Base-by-base conservation (phyloP, 1,140 invertebrate species). In the Drosophila simulans region DNA sequence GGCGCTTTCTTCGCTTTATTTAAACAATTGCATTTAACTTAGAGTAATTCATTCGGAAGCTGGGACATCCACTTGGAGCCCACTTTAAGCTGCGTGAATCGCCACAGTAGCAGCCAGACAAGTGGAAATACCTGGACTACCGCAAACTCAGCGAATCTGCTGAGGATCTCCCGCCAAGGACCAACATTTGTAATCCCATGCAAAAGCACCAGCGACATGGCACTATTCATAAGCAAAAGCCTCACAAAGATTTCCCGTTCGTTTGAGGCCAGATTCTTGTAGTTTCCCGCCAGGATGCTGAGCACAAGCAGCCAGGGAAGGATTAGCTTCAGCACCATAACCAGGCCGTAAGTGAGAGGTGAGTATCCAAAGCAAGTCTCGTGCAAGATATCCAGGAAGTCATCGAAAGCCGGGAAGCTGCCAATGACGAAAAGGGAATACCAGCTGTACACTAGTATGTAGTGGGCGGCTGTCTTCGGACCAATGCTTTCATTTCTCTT, bases 401-500 rank as follows among this genome's bases (percentile, higher is more conserved):
- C 25, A 8, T 46, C 27, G 2, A 86, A 10, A 10, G 43, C 63
- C 1, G 65, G 56, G 7, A 82, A 5, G 13, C 64, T 59, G 5
- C 83, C 78, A 13, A 86, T 52, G 4, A 51, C 60, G 15, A 70
- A 74, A 1, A 88, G 40, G 1, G 81, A 73, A 43, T 66, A 81
- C 43, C 48, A 70, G 43, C 68, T 77, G 39, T 86, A 85, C 2
- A 86, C 8, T 3, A 86, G 2, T 4, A 86, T 48, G 17, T 85
- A 66, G 15, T 62, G 40, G 1, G 68, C 40, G 7, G 46, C 35
- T 0, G 20, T 53, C n/a, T 35, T 66, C 0, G 25, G 34, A 5
- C 31, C 34, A 0, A 66, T 35, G 4, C 3, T 22, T 0, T 43
- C 34, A 11, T 49, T 42, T 15, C 51, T 25, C 22, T 55, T 22